These are phyloP conservation scores for Drosophila aff. DNA, from an alignment of 1,140 invertebrate species.

Conservation along the genomic window DNA sequence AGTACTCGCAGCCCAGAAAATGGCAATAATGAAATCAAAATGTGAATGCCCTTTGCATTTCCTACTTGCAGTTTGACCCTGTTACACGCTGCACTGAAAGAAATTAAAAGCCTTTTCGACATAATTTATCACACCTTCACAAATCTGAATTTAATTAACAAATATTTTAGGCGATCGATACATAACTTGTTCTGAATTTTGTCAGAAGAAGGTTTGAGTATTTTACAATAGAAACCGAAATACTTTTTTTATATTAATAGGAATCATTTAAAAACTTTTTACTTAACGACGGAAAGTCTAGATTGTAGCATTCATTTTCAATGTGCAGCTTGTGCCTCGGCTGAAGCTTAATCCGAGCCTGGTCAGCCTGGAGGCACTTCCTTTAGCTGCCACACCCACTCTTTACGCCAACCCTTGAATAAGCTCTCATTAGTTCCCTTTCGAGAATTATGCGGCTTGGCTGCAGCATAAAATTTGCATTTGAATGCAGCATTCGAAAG, in stretches of 20 bases:
- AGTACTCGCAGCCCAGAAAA: slow-evolving; percentile 46
- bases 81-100: slow-evolving; percentile 34
- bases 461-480: slow-evolving; percentile 40
- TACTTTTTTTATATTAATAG: no score
- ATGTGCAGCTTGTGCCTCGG: background rate
- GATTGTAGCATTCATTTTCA: background rate
- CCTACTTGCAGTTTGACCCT: slow-evolving; percentile 77
- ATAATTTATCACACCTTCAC: background rate
- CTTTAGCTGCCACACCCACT: slow-evolving; percentile 4
- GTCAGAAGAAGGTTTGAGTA: no score
- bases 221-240: no score
- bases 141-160: background rate
- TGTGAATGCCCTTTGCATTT: slow-evolving; percentile 83
- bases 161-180: no score
- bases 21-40: slow-evolving; percentile 80
- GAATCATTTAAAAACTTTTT: background rate
- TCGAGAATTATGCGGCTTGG: slow-evolving; percentile 39
- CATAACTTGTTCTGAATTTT: no score
- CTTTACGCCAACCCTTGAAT: slow-evolving; percentile 29
- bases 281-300: background rate
- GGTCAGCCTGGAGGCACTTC: slow-evolving; percentile 19
- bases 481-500: slow-evolving; percentile 34
- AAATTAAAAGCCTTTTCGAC: background rate
- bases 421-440: slow-evolving; percentile 65
- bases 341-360: slow-evolving; percentile 14